Conservation (phyloP, 2,888 invertebrate genomes). For the Apomyelois bistriatella region DNA sequence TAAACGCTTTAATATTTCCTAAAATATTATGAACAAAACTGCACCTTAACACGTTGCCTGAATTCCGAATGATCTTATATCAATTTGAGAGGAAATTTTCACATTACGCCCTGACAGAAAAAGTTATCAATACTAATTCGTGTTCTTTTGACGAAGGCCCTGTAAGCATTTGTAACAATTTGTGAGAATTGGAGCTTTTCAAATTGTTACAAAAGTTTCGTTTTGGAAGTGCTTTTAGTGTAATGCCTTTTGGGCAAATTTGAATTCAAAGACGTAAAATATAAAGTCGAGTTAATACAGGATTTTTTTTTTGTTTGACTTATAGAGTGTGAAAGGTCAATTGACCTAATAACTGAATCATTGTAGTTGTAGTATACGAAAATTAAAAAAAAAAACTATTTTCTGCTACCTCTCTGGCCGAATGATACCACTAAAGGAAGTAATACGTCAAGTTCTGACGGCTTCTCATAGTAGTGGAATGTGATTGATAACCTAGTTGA, state of each 20-base stretch:
- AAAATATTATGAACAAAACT: background rate
- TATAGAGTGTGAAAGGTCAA: too few relatives aligned
- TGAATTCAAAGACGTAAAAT: background rate
- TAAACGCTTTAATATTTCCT: too few relatives aligned
- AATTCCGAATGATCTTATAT: background rate
- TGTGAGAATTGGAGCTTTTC: constrained; percentile 22
- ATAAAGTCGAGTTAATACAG: background rate
- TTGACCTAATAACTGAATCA: too few relatives aligned
- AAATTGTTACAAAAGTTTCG: constrained; percentile 31
- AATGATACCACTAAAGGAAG: constrained; percentile 4
- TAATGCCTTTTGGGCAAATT: background rate
- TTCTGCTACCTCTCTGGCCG: background rate
- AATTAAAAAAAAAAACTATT: background rate
- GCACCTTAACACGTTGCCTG: background rate
- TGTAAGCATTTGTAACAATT: constrained; percentile 15
- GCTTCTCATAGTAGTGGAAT: background rate
- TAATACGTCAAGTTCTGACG: constrained; percentile 13
- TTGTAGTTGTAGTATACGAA: background rate
- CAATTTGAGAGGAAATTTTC: constrained; percentile 6
- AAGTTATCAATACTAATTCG: constrained; percentile 6
- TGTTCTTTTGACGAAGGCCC: background rate
- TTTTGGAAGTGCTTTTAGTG: constrained; percentile 5
- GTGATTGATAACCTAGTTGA: background rate
- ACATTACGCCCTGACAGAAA: background rate
- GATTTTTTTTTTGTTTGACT: background rate